Evolutionary conservation across 1,140 invertebrate genomes (phyloP), one percentile per base, ranked within the genome.

Genomic region (Hesperophylax magnus): DNA sequence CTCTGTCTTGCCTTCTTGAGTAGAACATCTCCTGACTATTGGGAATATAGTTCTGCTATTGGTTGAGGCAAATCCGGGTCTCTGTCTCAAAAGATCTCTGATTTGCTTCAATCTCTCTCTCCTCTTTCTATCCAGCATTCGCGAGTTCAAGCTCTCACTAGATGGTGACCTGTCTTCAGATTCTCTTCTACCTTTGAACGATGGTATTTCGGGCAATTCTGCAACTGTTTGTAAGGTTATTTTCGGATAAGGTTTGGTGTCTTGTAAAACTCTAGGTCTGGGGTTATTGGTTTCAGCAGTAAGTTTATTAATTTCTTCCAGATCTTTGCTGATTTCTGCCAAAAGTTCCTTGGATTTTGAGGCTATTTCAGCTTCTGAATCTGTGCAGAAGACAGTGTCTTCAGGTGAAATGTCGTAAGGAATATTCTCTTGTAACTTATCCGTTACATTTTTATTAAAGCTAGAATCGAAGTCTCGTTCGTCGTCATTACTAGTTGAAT

Each of bases 71-170:
- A 82, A 81, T 1, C 83, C 91, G 60, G 93, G 90, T 85, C 93
- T 92, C 81, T 93, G 87, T 81, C 88, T 92, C 2, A 95, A 85
- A 80, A 95, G 88, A 82, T 94, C 93, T 85, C 93, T 93, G 69
- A 95, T 94, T 86, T 93, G 93, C 77, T 92, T 91, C 83, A 94
- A 88, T 82, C 92, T 91, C 72, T 92, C 91, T 81, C 91, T 92
- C 78, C 92, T 89, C 82, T 89, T 91, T 75, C 87, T 86, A 39
- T 89, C 89, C 75, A 86, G 85, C 39, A 86, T 84, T 85, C 86
- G 87, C 24, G 87, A 86, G 82, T 90, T 88, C 77, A 88, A 85
- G 18, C 84, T 87, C 77, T 90, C 88, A 39, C 83, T 86, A 14
- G 85, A 85, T 15, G 86, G 81, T 52, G 87, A 86, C 81, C 86